These are phyloP conservation scores for Tyrophagus putrescentiae DNA, from an alignment of 1,140 invertebrate genomes.

Conservation along the genomic window DNA sequence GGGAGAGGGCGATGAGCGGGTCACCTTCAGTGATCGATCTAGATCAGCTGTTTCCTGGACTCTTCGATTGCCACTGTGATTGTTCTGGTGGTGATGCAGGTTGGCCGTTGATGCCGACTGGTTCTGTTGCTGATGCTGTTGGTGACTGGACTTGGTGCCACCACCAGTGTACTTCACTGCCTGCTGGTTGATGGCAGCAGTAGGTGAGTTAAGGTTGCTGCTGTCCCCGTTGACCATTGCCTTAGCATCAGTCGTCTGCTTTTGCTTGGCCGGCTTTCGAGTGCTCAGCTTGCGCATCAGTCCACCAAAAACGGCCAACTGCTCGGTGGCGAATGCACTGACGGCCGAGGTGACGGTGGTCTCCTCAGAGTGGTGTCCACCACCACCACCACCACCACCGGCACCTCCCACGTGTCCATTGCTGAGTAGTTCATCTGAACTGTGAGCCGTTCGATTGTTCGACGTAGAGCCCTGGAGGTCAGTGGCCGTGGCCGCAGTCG, in stretches of 20 bases:
- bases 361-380: neutral
- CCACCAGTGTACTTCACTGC: too few species aligned
- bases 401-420: too few species aligned
- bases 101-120: neutral
- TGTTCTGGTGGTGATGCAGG: neutral
- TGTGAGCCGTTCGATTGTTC: neutral
- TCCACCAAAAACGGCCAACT: conserved; percentile 9
- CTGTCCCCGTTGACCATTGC: too few species aligned
- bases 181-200: too few species aligned
- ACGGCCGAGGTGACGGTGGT: neutral
- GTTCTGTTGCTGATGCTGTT: neutral
- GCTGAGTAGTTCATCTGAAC: neutral
- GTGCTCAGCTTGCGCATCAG: neutral
- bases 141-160: too few species aligned
- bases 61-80: neutral
- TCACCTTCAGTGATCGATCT: too few species aligned
- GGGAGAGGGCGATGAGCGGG: too few species aligned
- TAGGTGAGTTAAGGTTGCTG: too few species aligned
- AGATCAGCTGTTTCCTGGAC: too few species aligned
- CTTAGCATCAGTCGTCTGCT: neutral
- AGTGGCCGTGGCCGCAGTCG: neutral
- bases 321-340: conserved; percentile 5
- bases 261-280: neutral
- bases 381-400: too few species aligned
- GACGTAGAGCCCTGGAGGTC: neutral